Evolutionary conservation across 2,888 invertebrate genomes (phyloP), one percentile per base, ranked within the genome.

Genomic region (Heteromurus nitidus): DNA sequence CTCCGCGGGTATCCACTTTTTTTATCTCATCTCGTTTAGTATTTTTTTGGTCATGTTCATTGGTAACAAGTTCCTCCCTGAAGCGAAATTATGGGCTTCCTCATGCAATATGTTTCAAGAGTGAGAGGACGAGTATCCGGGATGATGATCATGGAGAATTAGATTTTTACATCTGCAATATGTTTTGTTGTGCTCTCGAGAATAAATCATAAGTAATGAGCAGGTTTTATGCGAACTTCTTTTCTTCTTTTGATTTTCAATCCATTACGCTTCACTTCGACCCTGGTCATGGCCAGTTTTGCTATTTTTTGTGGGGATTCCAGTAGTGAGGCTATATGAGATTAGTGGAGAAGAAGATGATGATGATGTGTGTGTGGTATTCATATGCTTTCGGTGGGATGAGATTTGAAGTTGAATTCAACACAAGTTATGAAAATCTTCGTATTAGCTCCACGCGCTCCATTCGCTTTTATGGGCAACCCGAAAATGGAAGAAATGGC

Each of bases 111-210:
- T 13, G 7, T 64, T 72, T 44, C 18, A 22, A 58, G 50, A 62
- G 72, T 47, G 53, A 67, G n/a, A n/a, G n/a, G n/a, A n/a, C 50
- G 36, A 69, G 73, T 80, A 80, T 80, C 80, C 80, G 80, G 80
- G 80, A 74, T 80, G 72, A 70, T 42, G 62, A 62, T 30, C 28
- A 73, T 73, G 42, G 3, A 22, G 24, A 42, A 26, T 18, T 62
- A 22, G n/a, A n/a, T n/a, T n/a, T n/a, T n/a, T n/a, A n/a, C 5
- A n/a, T 20, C 22, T 22, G 58, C 20, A 30, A 30, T 42, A 24
- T 24, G 22, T 22, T 55, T 44, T 22, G n/a, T 36, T 65, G 60
- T 55, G 44, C 24, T 68, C 68, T n/a, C 36, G 11, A 24, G 55
- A 31, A 69, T 55, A 73, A 80, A 72, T 72, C 72, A 77, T 47